Base-by-base conservation (phyloP, 2,888 invertebrate genomes). In the Philhelius pedissequus region DNA sequence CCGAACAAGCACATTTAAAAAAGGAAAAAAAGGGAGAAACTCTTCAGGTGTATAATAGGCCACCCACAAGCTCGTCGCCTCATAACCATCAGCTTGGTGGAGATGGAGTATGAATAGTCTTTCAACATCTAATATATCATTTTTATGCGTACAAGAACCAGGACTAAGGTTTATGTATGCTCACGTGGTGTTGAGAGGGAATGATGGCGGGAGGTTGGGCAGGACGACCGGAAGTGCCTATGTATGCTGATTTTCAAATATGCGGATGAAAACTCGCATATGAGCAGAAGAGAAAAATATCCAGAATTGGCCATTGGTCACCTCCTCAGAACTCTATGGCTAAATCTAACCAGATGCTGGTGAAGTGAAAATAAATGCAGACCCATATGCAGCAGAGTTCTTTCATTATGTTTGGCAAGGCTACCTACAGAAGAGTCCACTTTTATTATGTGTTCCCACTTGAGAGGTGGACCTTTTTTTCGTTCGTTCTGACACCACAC, bases 61-160 rank as follows among this genome's bases (percentile, higher is more conserved):
- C 13, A 5, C 2, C 22, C 11, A 6, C 48, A 6, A 3, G 2
- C 22, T 2, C 18, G 11, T 48, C 6, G n/a, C n/a, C n/a, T n/a
- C n/a, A n/a, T n/a, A n/a, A n/a, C n/a, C n/a, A n/a, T n/a, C n/a
- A n/a, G n/a, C n/a, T n/a, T 5, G 20, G 22, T 25, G n/a, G 7
- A 48, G 13, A 11, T 4, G 43, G 18, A 38, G n/a, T 66, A 66
- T 52, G 35, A 40, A 35, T 38, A 38, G 35, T 15, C 50, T 73
- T 60, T 71, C 71, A 82, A 66, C 81, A 71, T 66, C 52, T 76
- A 82, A 82, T 82, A 71, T 82, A 82, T 82, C 76, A 82, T 76
- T 76, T 76, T 71, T 71, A 73, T 76, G 60, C 66, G 40, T 69
- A 69, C 68, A 35, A 20, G 58, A 11, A 56, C 64, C 18, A 64